Conservation (phyloP, 2,888 invertebrate species). For the Pseudolycoriella hygida region DNA sequence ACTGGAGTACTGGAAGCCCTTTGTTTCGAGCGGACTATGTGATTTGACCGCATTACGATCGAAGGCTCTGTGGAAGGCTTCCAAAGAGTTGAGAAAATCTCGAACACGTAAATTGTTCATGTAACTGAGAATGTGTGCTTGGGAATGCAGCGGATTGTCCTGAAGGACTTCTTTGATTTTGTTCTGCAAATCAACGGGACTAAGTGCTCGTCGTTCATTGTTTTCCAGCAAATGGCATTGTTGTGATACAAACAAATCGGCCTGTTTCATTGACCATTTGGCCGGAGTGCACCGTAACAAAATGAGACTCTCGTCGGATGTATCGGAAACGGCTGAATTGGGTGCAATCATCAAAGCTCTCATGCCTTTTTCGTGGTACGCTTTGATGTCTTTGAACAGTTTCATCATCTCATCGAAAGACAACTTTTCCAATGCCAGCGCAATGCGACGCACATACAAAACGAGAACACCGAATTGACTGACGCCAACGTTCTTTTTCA, state of each 20-base stretch:
- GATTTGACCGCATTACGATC: constrained; percentile 41
- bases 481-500: constrained; percentile 31
- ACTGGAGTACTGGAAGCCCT: constrained; percentile 68
- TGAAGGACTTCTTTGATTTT: constrained; percentile 26
- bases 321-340: background rate
- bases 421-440: constrained; percentile 64
- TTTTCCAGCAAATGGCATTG: constrained; percentile 68
- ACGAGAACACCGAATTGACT: constrained; percentile 37
- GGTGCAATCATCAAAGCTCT: constrained; percentile 3
- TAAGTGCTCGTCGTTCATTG: constrained; percentile 61
- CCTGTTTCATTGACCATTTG: constrained; percentile 74
- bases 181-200: constrained; percentile 57
- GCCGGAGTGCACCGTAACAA: constrained; percentile 34
- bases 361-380: constrained; percentile 42
- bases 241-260: constrained; percentile 74
- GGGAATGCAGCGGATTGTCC: constrained; percentile 24
- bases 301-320: constrained; percentile 16
- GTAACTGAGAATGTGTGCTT: constrained; percentile 67
- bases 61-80: constrained; percentile 67
- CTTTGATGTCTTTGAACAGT: constrained; percentile 51
- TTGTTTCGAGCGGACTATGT: constrained; percentile 25
- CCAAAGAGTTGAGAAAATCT: constrained; percentile 70
- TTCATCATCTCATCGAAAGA: constrained; percentile 67
- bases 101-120: constrained; percentile 73
- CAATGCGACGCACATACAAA: constrained; percentile 63